Conservation (phyloP, 2,888 invertebrate genomes). For the Xestia xanthographa region DNA sequence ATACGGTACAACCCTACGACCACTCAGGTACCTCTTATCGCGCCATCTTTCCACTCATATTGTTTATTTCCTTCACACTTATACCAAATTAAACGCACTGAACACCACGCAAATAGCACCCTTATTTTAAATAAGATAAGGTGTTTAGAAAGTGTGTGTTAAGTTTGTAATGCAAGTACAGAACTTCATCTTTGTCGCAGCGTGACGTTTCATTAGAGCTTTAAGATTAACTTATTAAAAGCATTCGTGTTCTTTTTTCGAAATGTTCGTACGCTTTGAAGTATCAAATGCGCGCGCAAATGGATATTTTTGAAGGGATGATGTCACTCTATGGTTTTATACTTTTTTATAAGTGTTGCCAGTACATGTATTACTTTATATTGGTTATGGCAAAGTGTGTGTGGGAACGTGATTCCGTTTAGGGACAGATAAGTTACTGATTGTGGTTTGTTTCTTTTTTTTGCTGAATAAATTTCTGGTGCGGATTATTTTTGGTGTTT, state of each 20-base stretch:
- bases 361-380: constrained; percentile 47
- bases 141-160: constrained; percentile 14
- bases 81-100: constrained; percentile 56
- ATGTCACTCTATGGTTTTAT: constrained; percentile 55
- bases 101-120: constrained; percentile 26
- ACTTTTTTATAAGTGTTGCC: constrained; percentile 41
- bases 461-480: constrained; percentile 8
- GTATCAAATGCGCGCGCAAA: constrained; percentile 63
- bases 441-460: constrained; percentile 28
- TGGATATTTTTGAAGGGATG: constrained; percentile 53
- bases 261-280: constrained; percentile 60
- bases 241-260: constrained; percentile 70
- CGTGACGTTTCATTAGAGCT: constrained; percentile 85
- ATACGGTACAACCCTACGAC: constrained; percentile 71
- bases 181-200: constrained; percentile 77
- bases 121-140: neutral
- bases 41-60: constrained; percentile 78
- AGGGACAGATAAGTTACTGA: constrained; percentile 57
- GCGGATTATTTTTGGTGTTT: constrained; percentile 24
- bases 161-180: constrained; percentile 56
- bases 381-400: constrained; percentile 55
- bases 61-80: constrained; percentile 80
- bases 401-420: constrained; percentile 55
- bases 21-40: constrained; percentile 83
- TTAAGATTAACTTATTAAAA: constrained; percentile 85